Evolutionary conservation across 2,113 vertebrate genomes (phyloP), one percentile per base, ranked within the genome.

Genomic region (Anas platyrhynchos): DNA sequence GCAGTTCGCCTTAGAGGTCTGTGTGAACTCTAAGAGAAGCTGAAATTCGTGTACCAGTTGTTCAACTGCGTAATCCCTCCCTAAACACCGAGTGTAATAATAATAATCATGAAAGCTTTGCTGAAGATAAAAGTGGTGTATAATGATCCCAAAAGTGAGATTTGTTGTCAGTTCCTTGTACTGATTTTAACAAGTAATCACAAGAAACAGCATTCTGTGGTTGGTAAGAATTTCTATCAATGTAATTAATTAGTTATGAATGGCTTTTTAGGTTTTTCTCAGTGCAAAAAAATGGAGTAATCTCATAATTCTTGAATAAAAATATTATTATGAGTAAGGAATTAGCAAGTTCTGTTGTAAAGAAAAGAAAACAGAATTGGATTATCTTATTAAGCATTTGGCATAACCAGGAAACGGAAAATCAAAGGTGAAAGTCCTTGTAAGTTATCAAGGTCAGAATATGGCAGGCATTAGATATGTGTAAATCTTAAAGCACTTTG

Each of bases 401-500:
- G 18, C 11, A 4, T 34, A 67, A 15, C 9, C 7, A 34, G 32
- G 48, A 65, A n/a, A 52, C 13, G 66, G 58, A 25, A 85, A 76
- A 43, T 56, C 43, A 21, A 12, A 63, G 18, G 21, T 71, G 43
- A 23, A 59, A 16, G 21, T 25, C 23, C 7, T 62, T 61, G 21
- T 1, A 7, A 14, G 10, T 15, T 61, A 18, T 6, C 50, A 29
- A 59, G 55, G 41, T n/a, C 55, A 32, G 16, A 59, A 32, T 9
- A 48, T 25, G 29, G 46, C 43, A 41, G 13, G 18, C 25, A 7
- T 58, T 48, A 14, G 26, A 1, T 43, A 0, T 2, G 8, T 7
- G 8, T n/a, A 1, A 65, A 29, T 25, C 4, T n/a, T 32, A 7
- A 11, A 9, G 46, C 16, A 6, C 16, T 0, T 0, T 12, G 1